Percentiles rank a stretch among this genome's conserved stretches.
Evolutionary conservation across 2,797 vertebrate species (phyloP).

Genomic region (Lates japonicus): DNA sequence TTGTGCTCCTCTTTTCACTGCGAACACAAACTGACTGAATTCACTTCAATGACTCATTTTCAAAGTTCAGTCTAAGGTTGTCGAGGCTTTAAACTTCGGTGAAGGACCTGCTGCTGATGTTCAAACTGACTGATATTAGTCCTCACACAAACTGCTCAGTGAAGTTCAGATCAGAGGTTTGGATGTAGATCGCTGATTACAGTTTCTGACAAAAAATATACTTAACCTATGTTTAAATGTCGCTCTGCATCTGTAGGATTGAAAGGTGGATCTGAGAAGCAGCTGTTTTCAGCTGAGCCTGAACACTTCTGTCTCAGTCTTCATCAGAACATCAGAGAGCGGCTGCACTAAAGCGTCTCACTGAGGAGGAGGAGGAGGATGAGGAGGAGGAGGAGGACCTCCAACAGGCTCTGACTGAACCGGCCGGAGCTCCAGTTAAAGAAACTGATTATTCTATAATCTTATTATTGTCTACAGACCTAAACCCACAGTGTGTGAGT

Average conservation of each 20-base stretch:
- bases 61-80: constrained; percentile 39
- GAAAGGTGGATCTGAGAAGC: not conserved
- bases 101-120: constrained; percentile 6
- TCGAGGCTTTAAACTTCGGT: constrained; percentile 1
- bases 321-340: not conserved
- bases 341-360: not conserved
- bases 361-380: no score
- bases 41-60: constrained; percentile 27
- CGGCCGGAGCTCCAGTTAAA: no score
- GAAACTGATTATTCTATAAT: no score
- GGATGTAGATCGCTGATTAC: not conserved
- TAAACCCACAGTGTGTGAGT: no score
- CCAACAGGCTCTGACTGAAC: no score
- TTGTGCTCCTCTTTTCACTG: constrained; percentile 43
- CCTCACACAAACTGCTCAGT: not conserved
- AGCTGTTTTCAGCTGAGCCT: not conserved
- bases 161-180: not conserved
- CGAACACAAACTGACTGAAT: constrained; percentile 47
- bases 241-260: not conserved
- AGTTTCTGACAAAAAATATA: not conserved
- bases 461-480: no score
- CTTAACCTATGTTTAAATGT: not conserved
- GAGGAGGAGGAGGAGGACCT: no score
- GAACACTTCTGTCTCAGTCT: not conserved
- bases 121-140: not conserved